These are phyloP conservation scores for Acrobasis repandana DNA, from an alignment of 2,888 invertebrate species.

Conservation along the genomic window DNA sequence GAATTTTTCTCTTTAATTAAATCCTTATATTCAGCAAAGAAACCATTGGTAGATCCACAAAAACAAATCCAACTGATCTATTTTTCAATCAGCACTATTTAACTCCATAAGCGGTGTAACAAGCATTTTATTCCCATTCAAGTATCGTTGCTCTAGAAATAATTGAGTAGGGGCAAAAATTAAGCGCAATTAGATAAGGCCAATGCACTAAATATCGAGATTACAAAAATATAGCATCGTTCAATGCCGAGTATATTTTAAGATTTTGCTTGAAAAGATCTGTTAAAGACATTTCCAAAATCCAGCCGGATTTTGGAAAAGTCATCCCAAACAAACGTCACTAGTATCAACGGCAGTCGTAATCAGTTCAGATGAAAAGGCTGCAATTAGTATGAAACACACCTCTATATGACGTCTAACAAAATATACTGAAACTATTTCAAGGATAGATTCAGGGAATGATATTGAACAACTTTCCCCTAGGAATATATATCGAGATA, in stretches of 20 bases:
- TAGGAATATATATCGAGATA: no score
- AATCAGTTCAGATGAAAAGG: no score
- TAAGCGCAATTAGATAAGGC: conserved; percentile 75
- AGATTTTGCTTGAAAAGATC: no score
- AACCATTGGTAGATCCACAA: conserved; percentile 5
- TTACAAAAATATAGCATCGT: not conserved
- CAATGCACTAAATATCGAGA: conserved; percentile 43
- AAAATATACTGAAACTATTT: no score
- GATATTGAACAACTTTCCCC: no score
- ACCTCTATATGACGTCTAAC: no score
- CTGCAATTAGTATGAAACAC: no score
- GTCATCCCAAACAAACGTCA: no score
- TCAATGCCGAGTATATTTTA: not conserved
- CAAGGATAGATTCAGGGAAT: no score
- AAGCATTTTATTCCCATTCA: conserved; percentile 18
- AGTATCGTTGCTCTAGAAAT: conserved; percentile 22
- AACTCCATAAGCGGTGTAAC: conserved; percentile 18
- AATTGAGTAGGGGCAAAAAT: conserved; percentile 48
- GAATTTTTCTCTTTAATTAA: not conserved
- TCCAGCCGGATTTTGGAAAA: no score
- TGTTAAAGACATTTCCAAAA: no score
- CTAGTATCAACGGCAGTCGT: no score
- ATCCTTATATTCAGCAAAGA: not conserved
- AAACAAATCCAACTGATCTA: conserved; percentile 3
- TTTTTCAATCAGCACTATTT: conserved; percentile 17